phyloP scores from a whole-genome alignment of 2,888 invertebrate species.

The Zhuqinia jingwanae region DNA sequence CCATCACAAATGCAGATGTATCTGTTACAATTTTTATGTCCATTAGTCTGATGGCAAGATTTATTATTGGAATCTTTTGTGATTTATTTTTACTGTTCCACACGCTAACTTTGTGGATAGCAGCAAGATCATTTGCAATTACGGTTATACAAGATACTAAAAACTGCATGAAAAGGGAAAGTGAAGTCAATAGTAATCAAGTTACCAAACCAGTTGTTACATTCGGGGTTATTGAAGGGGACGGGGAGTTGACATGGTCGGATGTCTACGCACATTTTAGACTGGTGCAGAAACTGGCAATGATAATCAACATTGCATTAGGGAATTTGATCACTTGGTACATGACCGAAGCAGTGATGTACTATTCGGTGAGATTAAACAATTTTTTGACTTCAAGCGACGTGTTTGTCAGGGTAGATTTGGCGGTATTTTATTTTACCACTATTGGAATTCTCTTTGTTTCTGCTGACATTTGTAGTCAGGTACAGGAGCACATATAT shows the following conservation, averaged over 20 bases:
- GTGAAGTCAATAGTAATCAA: background rate
- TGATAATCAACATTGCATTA: conserved; percentile 20
- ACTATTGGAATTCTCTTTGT: conserved; percentile 29
- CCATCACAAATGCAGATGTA: background rate
- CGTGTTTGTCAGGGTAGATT: conserved; percentile 2
- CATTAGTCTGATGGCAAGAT: conserved; percentile 5
- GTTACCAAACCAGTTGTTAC: background rate
- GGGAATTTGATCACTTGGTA: conserved; percentile 46
- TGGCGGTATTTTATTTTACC: conserved; percentile 15
- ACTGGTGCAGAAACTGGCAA: conserved; percentile 10
- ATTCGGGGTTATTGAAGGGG: too few relatives aligned
- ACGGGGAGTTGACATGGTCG: conserved; percentile 17
- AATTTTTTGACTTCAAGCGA: conserved; percentile 3
- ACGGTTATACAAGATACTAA: background rate
- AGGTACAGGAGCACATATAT: conserved; percentile 2
- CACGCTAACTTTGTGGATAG: conserved; percentile 9
- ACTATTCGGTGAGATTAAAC: conserved; percentile 28
- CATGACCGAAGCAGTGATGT: conserved; percentile 45
- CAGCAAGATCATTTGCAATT: conserved; percentile 25
- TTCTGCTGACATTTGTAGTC: conserved; percentile 34
- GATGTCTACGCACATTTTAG: background rate
- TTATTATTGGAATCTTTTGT: conserved; percentile 7
- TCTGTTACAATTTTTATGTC: background rate
- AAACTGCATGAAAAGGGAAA: background rate
- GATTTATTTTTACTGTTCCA: conserved; percentile 22